Base-by-base conservation (phyloP, 37 sponge, comb jelly and placozoan species). In the Oopsacas minuta region DNA sequence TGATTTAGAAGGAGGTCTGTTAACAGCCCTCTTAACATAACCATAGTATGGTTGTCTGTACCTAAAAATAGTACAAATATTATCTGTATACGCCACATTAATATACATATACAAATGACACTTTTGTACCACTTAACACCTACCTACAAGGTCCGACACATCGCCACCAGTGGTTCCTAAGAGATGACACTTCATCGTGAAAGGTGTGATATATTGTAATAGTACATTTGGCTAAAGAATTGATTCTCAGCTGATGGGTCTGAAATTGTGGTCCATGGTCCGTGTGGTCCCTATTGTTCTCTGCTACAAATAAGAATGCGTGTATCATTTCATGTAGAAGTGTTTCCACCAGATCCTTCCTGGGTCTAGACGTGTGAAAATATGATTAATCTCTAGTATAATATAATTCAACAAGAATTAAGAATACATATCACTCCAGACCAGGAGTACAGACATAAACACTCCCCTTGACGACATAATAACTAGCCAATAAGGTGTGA, bases 241-340 rank as follows among this genome's bases (percentile, higher is more conserved):
- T 98, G 36, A 98, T 98, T 3, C 99, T 75, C 30, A 92, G 35
- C 96, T 93, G 95, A 88, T 98, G 96, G 32, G 15, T 46, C 15
- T 86, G 91, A 83, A 98, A 98, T 52, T 93, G 81, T 32, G 99
- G 96, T 7, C 99, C 99, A 86, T 98, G 99, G 5, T 86, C 94
- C 46, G 93, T 94, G 35, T 92, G 92, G 84, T 98, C 95, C 38
- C 61, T 91, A 83, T 95, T 92, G 82, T 92, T 90, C 22, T 93
- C 87, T 42, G 94, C 93, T 35, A 98, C 94, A 84, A 98, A 98
- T 37, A 98, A 91, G 38, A 84, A 93, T 28, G 99, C 99, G 83
- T 98, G 99, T 17, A 98, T 98, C 99, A 98, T 98, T 84, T 98
- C 99, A 39, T 98, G 99, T 92, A 97, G 89, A 35, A 97, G 90